A percentile compares a stretch with the other conserved stretches of the same genome.
phyloP scores from a whole-genome alignment of 92 coral and sea anemone genomes.

The Paragorgia papillata region DNA sequence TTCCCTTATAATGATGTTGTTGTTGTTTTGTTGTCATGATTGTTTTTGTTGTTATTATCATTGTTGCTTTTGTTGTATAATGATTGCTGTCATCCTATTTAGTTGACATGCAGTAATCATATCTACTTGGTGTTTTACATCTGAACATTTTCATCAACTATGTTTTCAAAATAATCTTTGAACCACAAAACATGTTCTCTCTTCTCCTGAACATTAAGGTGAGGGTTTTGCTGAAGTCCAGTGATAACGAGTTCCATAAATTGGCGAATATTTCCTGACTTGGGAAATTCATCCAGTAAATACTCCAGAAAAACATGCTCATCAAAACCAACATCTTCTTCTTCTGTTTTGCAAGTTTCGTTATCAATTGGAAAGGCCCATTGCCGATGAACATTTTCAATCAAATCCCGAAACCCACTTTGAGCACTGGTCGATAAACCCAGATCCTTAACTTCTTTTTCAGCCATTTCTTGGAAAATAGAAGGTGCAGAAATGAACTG shows the following conservation, averaged over 20 bases:
- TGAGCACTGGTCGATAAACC: conserved; percentile 10
- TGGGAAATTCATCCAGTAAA: conserved; percentile 79
- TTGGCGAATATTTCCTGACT: conserved; percentile 83
- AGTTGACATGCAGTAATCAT: too few relatives aligned
- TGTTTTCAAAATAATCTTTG: conserved; percentile 74
- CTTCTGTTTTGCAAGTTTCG: conserved; percentile 83
- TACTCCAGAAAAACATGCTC: conserved; percentile 92
- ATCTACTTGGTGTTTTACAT: conserved; percentile 50
- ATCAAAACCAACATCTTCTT: conserved; percentile 79
- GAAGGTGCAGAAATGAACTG: neutral
- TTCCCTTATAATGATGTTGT: too few relatives aligned
- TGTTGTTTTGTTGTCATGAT: too few relatives aligned
- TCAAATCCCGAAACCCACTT: conserved; percentile 79
- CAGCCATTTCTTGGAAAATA: conserved; percentile 41
- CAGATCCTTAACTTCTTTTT: conserved; percentile 28
- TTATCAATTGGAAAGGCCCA: conserved; percentile 95
- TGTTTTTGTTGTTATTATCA: too few relatives aligned
- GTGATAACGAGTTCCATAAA: conserved; percentile 94
- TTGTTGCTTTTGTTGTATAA: too few relatives aligned
- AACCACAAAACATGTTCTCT: conserved; percentile 85
- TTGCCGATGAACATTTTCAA: conserved; percentile 69
- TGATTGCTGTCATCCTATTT: too few relatives aligned
- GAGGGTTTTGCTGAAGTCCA: conserved; percentile 93
- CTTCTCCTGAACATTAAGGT: conserved; percentile 73
- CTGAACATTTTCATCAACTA: conserved; percentile 80